A percentile compares a stretch with the other conserved stretches of the same genome.
Evolutionary conservation across 2,888 invertebrate genomes (phyloP).

Genomic region (Cetonia aurata): DNA sequence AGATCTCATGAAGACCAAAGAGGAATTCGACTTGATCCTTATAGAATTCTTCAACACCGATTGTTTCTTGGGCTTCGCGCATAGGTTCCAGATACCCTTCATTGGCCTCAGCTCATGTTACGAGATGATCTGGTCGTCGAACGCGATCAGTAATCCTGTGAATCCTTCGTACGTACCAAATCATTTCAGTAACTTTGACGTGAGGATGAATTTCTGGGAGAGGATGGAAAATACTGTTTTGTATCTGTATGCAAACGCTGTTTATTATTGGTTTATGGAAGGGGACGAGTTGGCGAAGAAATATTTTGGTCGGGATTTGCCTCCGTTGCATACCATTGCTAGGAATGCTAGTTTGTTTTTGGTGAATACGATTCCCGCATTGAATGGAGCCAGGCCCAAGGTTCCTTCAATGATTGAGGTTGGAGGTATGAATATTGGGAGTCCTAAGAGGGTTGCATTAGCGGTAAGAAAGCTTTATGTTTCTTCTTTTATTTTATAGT

Average conservation of each 20-base stretch:
- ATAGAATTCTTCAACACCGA: conserved; percentile 79
- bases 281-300: conserved; percentile 56
- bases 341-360: conserved; percentile 66
- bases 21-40: conserved; percentile 74
- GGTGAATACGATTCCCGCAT: conserved; percentile 66
- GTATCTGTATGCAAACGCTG: conserved; percentile 47
- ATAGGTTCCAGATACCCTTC: conserved; percentile 71
- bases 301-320: conserved; percentile 57
- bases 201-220: conserved; percentile 57
- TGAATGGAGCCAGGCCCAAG: conserved; percentile 65
- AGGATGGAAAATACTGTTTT: conserved; percentile 56
- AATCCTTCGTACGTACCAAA: conserved; percentile 66
- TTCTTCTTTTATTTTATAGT: no score
- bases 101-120: conserved; percentile 69
- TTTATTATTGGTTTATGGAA: conserved; percentile 52
- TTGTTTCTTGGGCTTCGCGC: conserved; percentile 75
- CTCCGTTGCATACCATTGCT: conserved; percentile 63
- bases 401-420: conserved; percentile 68
- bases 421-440: conserved; percentile 69
- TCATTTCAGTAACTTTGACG: conserved; percentile 61
- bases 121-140: conserved; percentile 66
- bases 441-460: conserved; percentile 50
- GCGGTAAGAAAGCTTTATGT: conserved; percentile 23
- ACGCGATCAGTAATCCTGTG: conserved; percentile 66
- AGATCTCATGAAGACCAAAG: conserved; percentile 62